These are phyloP conservation scores for Archips crataeganus DNA, from an alignment of 2,888 invertebrate genomes.

Conservation along the genomic window DNA sequence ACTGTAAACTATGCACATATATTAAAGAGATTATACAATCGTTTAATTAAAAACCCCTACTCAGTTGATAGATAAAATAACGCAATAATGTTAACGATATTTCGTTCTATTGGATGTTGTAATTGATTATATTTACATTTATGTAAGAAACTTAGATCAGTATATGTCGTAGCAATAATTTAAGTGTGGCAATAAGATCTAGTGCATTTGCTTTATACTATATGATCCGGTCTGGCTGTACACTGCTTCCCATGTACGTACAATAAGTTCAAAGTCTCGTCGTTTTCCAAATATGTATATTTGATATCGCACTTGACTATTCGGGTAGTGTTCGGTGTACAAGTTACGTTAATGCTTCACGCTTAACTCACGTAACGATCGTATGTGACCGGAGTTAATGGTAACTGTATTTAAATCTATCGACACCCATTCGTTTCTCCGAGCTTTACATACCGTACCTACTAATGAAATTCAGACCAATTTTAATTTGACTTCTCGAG, in stretches of 20 bases:
- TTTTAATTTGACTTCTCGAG: constrained; percentile 42
- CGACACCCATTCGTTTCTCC: constrained; percentile 41
- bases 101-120: constrained; percentile 83
- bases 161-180: constrained; percentile 84
- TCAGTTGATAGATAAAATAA: constrained; percentile 67
- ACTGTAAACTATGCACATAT: constrained; percentile 73
- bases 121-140: constrained; percentile 79
- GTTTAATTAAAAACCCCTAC: constrained; percentile 65
- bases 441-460: constrained; percentile 34
- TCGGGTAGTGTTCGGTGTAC: constrained; percentile 70
- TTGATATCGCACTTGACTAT: constrained; percentile 72
- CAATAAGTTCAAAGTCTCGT: constrained; percentile 79
- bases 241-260: constrained; percentile 77
- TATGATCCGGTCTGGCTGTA: constrained; percentile 66
- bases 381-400: background rate
- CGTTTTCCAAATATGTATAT: constrained; percentile 75
- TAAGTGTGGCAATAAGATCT: constrained; percentile 83
- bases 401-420: constrained; percentile 15
- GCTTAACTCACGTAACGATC: constrained; percentile 2
- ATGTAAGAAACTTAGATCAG: constrained; percentile 72
- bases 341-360: constrained; percentile 52
- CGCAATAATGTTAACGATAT: constrained; percentile 80
- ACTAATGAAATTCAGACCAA: constrained; percentile 41
- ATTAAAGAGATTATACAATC: constrained; percentile 55
- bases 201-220: constrained; percentile 77